phyloP scores from a whole-genome alignment of 35 echinoderm and acorn worm genomes.

The Heliocidaris erythrogramma region DNA sequence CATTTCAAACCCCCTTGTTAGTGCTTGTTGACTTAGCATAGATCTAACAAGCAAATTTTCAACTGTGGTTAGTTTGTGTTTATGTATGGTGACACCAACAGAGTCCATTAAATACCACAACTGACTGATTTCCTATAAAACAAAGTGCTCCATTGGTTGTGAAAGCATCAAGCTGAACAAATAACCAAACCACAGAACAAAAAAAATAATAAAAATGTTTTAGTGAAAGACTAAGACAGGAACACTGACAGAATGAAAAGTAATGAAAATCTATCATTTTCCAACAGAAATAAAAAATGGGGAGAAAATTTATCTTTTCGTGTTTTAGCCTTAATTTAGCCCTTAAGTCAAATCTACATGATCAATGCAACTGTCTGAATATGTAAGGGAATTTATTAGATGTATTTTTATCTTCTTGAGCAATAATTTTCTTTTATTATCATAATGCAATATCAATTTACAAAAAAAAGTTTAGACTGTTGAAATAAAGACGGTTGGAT shows the following conservation, averaged over 20 bases:
- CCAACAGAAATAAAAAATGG: no score
- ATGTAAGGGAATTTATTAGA: no score
- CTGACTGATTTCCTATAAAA: not conserved
- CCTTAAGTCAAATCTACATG: no score
- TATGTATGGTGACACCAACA: not conserved
- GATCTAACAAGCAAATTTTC: not conserved
- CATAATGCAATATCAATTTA: not conserved
- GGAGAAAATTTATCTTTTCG: no score
- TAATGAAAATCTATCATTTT: no score
- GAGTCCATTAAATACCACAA: conserved; percentile 6
- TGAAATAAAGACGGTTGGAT: not conserved
- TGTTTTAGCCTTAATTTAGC: no score
- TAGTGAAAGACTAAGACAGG: no score
- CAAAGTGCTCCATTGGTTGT: not conserved
- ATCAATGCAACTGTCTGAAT: no score
- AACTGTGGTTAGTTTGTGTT: not conserved
- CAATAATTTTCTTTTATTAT: no score
- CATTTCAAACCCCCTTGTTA: not conserved
- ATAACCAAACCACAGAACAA: not conserved
- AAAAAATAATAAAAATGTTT: no score
- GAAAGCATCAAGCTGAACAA: not conserved
- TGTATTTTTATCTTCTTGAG: no score
- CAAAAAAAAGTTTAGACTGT: not conserved
- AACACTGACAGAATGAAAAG: no score
- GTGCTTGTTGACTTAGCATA: not conserved